Evolutionary conservation across 2,113 vertebrate species (phyloP).

Genomic region (rabbit (Oryctolagus cuniculus)): mOryCun1.1 NC_091432.1:27248001-27248500

Average conservation of each 20-base stretch:
- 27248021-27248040: conserved; percentile 32
- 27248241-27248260: neutral
- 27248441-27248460: too few species aligned
- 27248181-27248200: conserved; percentile 48
- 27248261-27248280: conserved; percentile 40
- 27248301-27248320: too few species aligned
- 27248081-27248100: conserved; percentile 35
- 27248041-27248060: conserved; percentile 64
- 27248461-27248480: too few species aligned
- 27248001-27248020: neutral
- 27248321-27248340: too few species aligned
- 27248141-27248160: conserved; percentile 38
- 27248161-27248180: conserved; percentile 44
- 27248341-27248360: too few species aligned
- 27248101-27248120: conserved; percentile 31
- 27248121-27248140: conserved; percentile 48
- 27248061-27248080: conserved; percentile 49
- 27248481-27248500: too few species aligned
- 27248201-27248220: conserved; percentile 64
- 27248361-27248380: too few species aligned
- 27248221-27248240: conserved; percentile 56
- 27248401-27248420: too few species aligned
- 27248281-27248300: neutral
- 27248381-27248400: too few species aligned
- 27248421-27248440: too few species aligned